phyloP scores from a whole-genome alignment of 2,113 vertebrate genomes.

The Corythornis cristatus region DNA sequence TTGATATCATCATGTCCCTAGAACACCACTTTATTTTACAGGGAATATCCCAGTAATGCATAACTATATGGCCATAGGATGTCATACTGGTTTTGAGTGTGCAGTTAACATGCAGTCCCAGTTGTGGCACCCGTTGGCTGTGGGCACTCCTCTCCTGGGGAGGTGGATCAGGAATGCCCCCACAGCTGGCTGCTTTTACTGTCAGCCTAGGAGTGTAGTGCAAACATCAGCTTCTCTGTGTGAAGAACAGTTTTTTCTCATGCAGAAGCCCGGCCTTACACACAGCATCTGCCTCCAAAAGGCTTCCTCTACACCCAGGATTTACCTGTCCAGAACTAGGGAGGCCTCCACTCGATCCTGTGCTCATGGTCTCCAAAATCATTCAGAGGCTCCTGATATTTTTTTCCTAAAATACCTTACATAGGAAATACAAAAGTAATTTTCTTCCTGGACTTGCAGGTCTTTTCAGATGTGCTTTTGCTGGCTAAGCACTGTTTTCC shows the following conservation, averaged over 20 bases:
- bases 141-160: neutral
- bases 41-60: neutral
- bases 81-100: fast-evolving
- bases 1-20: neutral
- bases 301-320: neutral
- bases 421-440: neutral
- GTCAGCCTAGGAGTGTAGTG: neutral
- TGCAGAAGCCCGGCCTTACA: neutral
- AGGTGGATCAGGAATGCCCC: neutral
- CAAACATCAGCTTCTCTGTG: neutral
- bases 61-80: neutral
- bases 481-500: neutral
- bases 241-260: neutral
- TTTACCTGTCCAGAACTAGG: neutral
- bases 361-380: neutral
- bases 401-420: neutral
- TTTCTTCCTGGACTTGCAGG: neutral
- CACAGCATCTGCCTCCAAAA: neutral
- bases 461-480: neutral
- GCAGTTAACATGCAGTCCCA: neutral
- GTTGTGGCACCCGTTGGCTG: fast-evolving
- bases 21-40: neutral
- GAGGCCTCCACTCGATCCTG: neutral
- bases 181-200: neutral
- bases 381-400: neutral